These are phyloP conservation scores for Squalus acanthias DNA, from an alignment of 2,797 vertebrate genomes.

Conservation along the genomic window DNA sequence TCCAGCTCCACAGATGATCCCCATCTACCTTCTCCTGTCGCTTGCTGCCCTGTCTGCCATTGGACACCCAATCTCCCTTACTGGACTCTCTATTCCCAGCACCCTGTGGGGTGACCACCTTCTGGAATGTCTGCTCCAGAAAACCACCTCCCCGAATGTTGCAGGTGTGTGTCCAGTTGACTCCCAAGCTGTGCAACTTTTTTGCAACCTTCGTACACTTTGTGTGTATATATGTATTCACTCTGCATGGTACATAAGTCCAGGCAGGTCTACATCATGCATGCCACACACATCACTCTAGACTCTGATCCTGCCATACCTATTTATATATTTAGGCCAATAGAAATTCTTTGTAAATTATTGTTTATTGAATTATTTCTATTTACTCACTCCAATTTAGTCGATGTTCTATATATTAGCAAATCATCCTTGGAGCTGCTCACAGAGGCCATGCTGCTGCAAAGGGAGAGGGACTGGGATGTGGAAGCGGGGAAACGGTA, in stretches of 20 bases:
- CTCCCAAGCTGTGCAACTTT: neutral
- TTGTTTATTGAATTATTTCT: too few relatives aligned
- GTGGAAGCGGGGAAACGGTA: too few relatives aligned
- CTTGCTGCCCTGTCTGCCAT: neutral
- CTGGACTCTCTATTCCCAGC: neutral
- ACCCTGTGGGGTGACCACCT: too few relatives aligned
- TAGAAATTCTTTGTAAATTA: too few relatives aligned
- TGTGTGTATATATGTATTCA: neutral
- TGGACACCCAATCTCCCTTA: neutral
- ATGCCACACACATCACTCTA: neutral
- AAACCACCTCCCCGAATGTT: neutral
- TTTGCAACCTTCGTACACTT: neutral
- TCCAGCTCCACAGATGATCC: neutral
- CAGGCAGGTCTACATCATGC: neutral
- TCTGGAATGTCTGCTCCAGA: neutral
- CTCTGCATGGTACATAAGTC: neutral
- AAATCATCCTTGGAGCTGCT: too few relatives aligned
- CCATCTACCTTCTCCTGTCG: neutral
- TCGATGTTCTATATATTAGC: neutral
- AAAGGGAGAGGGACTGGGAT: too few relatives aligned
- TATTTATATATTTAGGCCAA: neutral
- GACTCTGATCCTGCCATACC: neutral
- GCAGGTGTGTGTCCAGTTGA: neutral
- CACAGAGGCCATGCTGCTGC: too few relatives aligned
- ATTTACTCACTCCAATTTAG: neutral